These are phyloP conservation scores for Parasteatoda lunata DNA, from an alignment of 2,888 invertebrate genomes.

Conservation along the genomic window DNA sequence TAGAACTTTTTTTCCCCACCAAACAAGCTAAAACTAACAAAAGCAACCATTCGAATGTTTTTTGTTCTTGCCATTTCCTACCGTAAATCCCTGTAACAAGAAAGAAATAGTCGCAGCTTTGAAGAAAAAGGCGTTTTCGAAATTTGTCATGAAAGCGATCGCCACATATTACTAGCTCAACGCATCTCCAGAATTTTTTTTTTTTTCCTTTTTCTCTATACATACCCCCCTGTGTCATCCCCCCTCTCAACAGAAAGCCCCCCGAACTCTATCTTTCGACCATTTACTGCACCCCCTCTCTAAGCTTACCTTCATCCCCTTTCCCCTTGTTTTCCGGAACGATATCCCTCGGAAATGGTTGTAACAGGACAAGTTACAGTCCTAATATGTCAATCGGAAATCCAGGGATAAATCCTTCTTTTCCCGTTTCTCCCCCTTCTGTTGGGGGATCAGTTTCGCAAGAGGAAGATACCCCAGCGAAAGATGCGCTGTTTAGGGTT, in stretches of 20 bases:
- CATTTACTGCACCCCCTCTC: slow-evolving; percentile 31
- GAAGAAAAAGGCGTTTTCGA: slow-evolving; percentile 56
- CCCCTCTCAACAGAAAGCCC: slow-evolving; percentile 51
- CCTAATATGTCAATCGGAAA: slow-evolving; percentile 68
- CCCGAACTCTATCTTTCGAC: slow-evolving; percentile 60
- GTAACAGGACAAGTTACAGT: slow-evolving; percentile 67
- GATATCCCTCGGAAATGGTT: slow-evolving; percentile 42
- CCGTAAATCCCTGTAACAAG: slow-evolving; percentile 66
- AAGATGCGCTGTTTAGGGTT: slow-evolving; percentile 63
- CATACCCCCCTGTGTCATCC: slow-evolving; percentile 24
- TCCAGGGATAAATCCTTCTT: slow-evolving; percentile 65
- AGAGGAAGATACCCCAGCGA: slow-evolving; percentile 45
- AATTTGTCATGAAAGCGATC: slow-evolving; percentile 68
- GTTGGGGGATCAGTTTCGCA: slow-evolving; percentile 49
- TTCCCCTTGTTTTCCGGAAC: not conserved
- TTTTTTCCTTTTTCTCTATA: not conserved
- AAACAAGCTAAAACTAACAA: slow-evolving; percentile 3
- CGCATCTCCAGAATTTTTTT: slow-evolving; percentile 47
- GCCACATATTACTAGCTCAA: slow-evolving; percentile 67
- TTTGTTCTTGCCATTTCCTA: not conserved
- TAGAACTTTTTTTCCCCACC: slow-evolving; percentile 2
- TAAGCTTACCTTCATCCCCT: not conserved
- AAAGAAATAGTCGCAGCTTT: slow-evolving; percentile 68
- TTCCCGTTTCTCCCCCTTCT: slow-evolving; percentile 33
- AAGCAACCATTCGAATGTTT: slow-evolving; percentile 10